Conservation (phyloP, 2,888 invertebrate genomes). For the Sesamia inferens region DNA sequence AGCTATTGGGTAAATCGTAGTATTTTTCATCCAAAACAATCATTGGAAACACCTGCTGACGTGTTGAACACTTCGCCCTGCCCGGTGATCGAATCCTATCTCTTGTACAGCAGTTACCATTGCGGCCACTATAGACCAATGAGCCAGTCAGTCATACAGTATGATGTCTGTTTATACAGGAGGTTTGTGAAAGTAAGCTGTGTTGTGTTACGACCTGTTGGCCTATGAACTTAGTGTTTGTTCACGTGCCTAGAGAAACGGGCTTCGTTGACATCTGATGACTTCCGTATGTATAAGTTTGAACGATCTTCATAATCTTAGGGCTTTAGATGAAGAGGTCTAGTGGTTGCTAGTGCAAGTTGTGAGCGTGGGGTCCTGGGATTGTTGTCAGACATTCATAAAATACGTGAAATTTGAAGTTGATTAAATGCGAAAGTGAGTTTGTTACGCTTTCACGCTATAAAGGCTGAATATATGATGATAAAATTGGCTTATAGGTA, state of each 20-base stretch:
- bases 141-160: conserved; percentile 28
- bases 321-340: neutral
- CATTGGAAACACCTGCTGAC: neutral
- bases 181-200: conserved; percentile 37
- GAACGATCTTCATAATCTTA: conserved; percentile 13
- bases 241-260: conserved; percentile 51
- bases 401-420: neutral
- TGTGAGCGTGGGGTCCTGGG: neutral
- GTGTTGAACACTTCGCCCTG: neutral
- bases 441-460: neutral
- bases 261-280: conserved; percentile 34
- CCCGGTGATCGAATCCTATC: neutral
- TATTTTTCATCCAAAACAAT: neutral
- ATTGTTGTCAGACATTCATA: neutral
- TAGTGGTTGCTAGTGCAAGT: neutral
- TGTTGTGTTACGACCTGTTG: conserved; percentile 39
- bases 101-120: neutral
- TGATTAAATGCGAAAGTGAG: neutral
- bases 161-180: conserved; percentile 34
- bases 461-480: neutral
- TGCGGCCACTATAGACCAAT: neutral
- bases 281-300: conserved; percentile 23
- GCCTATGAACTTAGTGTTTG: conserved; percentile 50
- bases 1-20: neutral
- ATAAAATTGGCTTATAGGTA: neutral